Conservation (phyloP, 2,113 vertebrate species). For the Chaetodon auriga region DNA sequence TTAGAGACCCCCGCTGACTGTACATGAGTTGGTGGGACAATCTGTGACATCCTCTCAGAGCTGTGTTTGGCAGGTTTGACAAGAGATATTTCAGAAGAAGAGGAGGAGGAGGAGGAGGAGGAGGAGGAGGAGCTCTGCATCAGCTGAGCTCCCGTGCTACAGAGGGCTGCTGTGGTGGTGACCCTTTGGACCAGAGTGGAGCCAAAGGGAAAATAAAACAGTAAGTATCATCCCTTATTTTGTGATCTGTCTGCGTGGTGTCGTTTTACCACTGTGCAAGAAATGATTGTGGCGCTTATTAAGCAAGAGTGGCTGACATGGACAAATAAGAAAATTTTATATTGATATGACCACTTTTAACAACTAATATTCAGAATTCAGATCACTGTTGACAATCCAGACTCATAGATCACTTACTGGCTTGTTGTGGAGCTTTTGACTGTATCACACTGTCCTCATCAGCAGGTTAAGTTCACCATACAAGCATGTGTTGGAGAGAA, state of each 20-base stretch:
- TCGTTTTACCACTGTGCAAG: background rate
- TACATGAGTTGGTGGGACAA: constrained; percentile 13
- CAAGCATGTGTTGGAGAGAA: background rate
- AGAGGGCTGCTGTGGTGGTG: constrained; percentile 51
- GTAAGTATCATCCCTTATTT: background rate
- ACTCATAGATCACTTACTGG: background rate
- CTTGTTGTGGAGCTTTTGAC: constrained; percentile 7
- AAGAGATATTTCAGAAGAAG: constrained; percentile 1
- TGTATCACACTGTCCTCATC: background rate
- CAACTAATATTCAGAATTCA: background rate
- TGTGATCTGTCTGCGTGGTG: background rate
- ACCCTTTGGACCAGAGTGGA: constrained; percentile 7
- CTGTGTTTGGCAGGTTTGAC: constrained; percentile 50
- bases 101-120: constrained; percentile 6
- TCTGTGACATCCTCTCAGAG: constrained; percentile 9
- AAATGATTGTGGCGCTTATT: background rate
- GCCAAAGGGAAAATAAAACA: background rate
- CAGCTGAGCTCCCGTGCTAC: constrained; percentile 60
- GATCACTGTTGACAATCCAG: background rate
- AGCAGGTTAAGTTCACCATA: background rate
- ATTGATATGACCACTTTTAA: background rate
- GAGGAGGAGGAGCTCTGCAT: constrained; percentile 15
- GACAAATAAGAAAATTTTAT: background rate
- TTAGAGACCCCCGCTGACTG: background rate
- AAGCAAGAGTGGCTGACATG: background rate